Conservation (phyloP, 1,140 invertebrate species). For the Drosophila sulfurigaster region DNA sequence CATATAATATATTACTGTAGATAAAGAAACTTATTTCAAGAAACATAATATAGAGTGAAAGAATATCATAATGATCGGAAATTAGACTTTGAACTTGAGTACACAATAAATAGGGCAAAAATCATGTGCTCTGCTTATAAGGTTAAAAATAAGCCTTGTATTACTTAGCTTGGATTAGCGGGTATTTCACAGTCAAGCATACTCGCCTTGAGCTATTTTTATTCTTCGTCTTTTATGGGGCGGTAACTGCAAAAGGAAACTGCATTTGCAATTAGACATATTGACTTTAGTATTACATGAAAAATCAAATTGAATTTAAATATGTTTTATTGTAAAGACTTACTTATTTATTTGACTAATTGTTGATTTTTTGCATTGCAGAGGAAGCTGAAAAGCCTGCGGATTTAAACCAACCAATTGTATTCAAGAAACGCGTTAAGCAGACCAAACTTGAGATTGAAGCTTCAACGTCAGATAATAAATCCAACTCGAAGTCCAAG, state of each 20-base stretch:
- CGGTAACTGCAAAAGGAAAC: slow-evolving; percentile 11
- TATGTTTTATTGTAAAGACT: too few relatives aligned
- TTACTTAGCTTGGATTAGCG: too few relatives aligned
- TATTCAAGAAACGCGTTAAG: slow-evolving; percentile 72
- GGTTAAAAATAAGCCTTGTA: too few relatives aligned
- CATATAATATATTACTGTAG: too few relatives aligned
- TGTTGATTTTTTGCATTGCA: slow-evolving; percentile 39
- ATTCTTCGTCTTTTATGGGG: slow-evolving; percentile 17
- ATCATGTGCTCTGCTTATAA: too few relatives aligned
- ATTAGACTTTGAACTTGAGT: neutral
- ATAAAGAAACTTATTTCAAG: too few relatives aligned
- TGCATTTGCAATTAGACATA: slow-evolving; percentile 3
- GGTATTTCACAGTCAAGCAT: too few relatives aligned
- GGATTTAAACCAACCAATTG: slow-evolving; percentile 75
- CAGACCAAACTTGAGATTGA: slow-evolving; percentile 42
- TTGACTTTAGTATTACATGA: neutral
- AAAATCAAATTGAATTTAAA: neutral
- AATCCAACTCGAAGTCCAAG: slow-evolving; percentile 30
- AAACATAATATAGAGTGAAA: too few relatives aligned
- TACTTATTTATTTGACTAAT: slow-evolving; percentile 19
- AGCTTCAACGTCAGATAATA: slow-evolving; percentile 1
- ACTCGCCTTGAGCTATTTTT: neutral
- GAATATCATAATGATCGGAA: too few relatives aligned
- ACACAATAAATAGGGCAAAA: too few relatives aligned
- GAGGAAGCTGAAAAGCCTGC: slow-evolving; percentile 75